Base-by-base conservation (phyloP, 2,888 invertebrate species). In the Athrips mouffetella region DNA sequence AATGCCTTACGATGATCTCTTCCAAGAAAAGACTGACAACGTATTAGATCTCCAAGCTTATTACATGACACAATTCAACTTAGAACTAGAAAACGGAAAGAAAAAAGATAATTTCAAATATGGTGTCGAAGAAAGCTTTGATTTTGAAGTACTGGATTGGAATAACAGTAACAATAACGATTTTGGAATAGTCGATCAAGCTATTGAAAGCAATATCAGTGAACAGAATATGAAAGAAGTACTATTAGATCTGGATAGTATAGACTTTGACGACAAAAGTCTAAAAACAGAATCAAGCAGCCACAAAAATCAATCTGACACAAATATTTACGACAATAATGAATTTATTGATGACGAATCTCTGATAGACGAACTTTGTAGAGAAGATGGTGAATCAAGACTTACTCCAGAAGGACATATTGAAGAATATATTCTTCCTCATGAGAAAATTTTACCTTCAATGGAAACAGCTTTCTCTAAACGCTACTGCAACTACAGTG, bases 331-430 rank as follows among this genome's bases (percentile, higher is more conserved):
- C 52, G 71, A 76, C 51, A 53, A 60, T 45, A 76, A 76, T 47
- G 86, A 87, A 41, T 87, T 87, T 33, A 87, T 88, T 37, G 88
- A 88, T 48, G 88, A 88, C 33, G 88, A 88, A 65, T 87, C 83
- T 10, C 59, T 88, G 8, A 84, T 88, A 33, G 88, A 88, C 48
- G 87, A 87, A 56, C 72, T 88, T 11, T 88, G 88, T 42, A 76
- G 87, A 65, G 88, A 88, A 67, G 88, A 88, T 21, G 68, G 70
- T 15, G 86, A 87, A 63, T 70, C 80, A 49, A 65, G 76, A 47
- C 53, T 82, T 16, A 74, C 80, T 2, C 82, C 85, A 25, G 83
- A 84, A 54, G 66, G 62, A 16, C 84, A 80, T 35, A 79, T 76
- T 53, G 83, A 83, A 53, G 81, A 80, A 41, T 80, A 77, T 58